Percentiles rank a stretch among this genome's conserved stretches.
Evolutionary conservation across 2,888 invertebrate genomes (phyloP).

Genomic region (Zygothrica quintamaculata): DNA sequence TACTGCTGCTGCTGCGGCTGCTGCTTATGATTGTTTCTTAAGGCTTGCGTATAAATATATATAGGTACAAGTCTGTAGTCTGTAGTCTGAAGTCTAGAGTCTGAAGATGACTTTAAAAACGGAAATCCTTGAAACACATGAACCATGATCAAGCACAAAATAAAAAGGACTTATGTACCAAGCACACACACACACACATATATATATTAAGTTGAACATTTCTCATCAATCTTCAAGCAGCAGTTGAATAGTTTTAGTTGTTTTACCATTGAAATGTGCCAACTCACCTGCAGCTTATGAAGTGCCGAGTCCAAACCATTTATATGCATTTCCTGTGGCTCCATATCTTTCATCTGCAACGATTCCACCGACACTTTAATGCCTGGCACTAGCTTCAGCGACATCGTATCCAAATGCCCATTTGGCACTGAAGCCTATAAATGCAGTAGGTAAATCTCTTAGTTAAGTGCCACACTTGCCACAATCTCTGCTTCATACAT

Average conservation of each 20-base stretch:
- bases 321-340: slow-evolving; percentile 83
- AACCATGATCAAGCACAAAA: slow-evolving; percentile 20
- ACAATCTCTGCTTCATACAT: slow-evolving; percentile 26
- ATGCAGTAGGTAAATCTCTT: slow-evolving; percentile 13
- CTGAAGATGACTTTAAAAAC: slow-evolving; percentile 42
- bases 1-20: slow-evolving; percentile 14
- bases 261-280: slow-evolving; percentile 2
- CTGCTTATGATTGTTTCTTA: slow-evolving; percentile 50
- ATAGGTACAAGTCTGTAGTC: slow-evolving; percentile 28
- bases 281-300: slow-evolving; percentile 85
- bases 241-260: slow-evolving; percentile 13
- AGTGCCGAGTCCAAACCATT: slow-evolving; percentile 87
- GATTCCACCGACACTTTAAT: slow-evolving; percentile 80
- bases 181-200: too few relatives aligned
- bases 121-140: slow-evolving; percentile 39
- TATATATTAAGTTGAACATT: neutral
- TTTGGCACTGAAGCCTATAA: slow-evolving; percentile 80
- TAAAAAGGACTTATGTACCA: slow-evolving; percentile 5
- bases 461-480: slow-evolving; percentile 8
- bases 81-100: slow-evolving; percentile 21
- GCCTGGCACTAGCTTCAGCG: slow-evolving; percentile 83
- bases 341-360: slow-evolving; percentile 75
- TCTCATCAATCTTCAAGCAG: slow-evolving; percentile 29
- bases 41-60: slow-evolving; percentile 35
- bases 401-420: slow-evolving; percentile 80